Base-by-base conservation (phyloP, 2,888 invertebrate genomes). In the Oeneis ivallda region DNA sequence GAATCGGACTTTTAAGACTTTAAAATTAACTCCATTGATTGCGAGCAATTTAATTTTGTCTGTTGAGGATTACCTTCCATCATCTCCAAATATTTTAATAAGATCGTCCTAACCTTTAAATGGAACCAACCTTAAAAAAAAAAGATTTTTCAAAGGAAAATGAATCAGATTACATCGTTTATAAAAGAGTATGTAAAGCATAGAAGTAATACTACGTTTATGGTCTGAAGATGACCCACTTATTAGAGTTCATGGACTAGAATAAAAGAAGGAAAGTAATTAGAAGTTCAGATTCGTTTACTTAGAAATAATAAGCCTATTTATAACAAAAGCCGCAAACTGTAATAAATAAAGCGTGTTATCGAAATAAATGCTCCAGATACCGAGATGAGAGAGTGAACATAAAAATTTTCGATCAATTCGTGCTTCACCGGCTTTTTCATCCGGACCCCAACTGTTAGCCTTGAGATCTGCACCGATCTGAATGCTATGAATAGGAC, bases 391-490 rank as follows among this genome's bases (percentile, higher is more conserved):
- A 15, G 15, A n/a, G 7, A 39, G 59, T 50, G 62, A 65, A 68
- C 61, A 62, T 19, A 52, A 17, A 61, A 56, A 61, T 64, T 57
- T 57, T 62, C 59, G 57, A 57, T 47, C 39, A 39, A 58, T 52
- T 69, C 64, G 64, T 66, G 66, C 66, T 69, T 69, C 52, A 57
- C 64, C 64, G 78, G 76, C 83, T 86, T 88, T 87, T 77, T 73
- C 61, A 50, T 8, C 59, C 67, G 83, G 83, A 82, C 84, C 65
- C 85, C 86, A 79, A 84, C 84, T 80, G 87, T 77, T 79, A 82
- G 71, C 85, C 87, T 87, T 86, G 87, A 79, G 73, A 68, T 77
- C 76, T 75, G 76, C 81, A 76, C 79, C 72, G 74, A 80, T 68
- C 73, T 74, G 79, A 80, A 82, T 82, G 77, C 80, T 76, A 78